Conservation (phyloP, 2,888 invertebrate species). For the Tenodera sinensis region DNA sequence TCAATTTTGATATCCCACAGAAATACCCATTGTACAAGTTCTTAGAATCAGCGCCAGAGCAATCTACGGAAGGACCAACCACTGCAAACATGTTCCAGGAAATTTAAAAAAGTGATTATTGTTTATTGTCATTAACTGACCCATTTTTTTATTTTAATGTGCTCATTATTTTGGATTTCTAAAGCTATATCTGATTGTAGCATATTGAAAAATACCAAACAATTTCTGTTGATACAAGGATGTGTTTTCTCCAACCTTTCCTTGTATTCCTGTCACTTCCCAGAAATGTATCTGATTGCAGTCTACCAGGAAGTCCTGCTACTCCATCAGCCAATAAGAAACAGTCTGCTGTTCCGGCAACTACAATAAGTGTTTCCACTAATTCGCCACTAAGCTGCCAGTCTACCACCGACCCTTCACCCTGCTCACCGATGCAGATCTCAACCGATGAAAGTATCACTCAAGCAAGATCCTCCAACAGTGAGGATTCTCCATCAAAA, state of each 20-base stretch:
- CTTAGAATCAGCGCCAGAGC: too few species aligned
- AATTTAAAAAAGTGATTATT: too few species aligned
- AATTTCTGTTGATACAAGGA: neutral
- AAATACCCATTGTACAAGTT: too few species aligned
- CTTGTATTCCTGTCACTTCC: neutral
- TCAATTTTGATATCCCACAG: too few species aligned
- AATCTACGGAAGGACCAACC: too few species aligned
- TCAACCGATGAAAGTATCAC: slow-evolving; percentile 42
- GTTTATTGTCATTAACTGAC: too few species aligned
- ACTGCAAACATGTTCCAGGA: too few species aligned
- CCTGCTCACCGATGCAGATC: slow-evolving; percentile 50
- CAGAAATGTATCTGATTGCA: slow-evolving; percentile 34
- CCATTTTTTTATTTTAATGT: too few species aligned
- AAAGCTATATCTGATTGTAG: too few species aligned
- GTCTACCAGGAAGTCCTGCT: slow-evolving; percentile 34
- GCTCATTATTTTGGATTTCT: too few species aligned
- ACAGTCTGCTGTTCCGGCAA: neutral
- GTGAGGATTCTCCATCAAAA: slow-evolving; percentile 25
- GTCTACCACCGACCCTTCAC: slow-evolving; percentile 44
- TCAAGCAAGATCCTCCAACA: slow-evolving; percentile 16
- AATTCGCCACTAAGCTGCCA: slow-evolving; percentile 40
- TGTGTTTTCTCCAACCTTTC: neutral
- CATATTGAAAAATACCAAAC: too few species aligned
- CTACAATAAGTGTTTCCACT: slow-evolving; percentile 38
- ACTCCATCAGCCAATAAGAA: slow-evolving; percentile 1